These are phyloP conservation scores for Aphis craccivora DNA, from an alignment of 1,140 invertebrate genomes.

Conservation along the genomic window DNA sequence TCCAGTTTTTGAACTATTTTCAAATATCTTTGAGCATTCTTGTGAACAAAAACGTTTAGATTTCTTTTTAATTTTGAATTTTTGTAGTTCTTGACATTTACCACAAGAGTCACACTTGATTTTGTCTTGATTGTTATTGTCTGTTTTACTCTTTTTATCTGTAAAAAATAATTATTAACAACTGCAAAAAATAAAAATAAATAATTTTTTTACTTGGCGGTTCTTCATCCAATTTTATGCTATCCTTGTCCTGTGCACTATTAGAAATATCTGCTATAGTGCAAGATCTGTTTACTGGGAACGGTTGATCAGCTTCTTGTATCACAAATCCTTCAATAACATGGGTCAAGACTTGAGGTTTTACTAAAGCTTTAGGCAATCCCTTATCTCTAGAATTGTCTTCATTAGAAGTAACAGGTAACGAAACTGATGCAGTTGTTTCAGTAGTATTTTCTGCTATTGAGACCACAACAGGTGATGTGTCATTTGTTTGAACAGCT, in stretches of 20 bases:
- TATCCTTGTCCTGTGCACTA: conserved; percentile 62
- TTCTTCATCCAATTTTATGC: conserved; percentile 71
- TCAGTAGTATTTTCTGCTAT: conserved; percentile 10
- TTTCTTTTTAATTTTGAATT: conserved; percentile 56
- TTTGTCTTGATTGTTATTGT: conserved; percentile 31
- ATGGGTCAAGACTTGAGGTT: conserved; percentile 94
- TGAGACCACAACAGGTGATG: background rate
- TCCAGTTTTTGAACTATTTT: conserved; percentile 45
- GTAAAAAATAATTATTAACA: conserved; percentile 63
- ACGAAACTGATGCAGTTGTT: conserved; percentile 49
- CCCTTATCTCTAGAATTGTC: conserved; percentile 60
- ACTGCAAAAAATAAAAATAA: conserved; percentile 60
- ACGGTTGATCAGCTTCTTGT: conserved; percentile 82
- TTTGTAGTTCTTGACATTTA: conserved; percentile 46
- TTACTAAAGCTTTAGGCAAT: conserved; percentile 89
- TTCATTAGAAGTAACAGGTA: conserved; percentile 44
- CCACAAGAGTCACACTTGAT: conserved; percentile 51
- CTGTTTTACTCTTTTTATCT: conserved; percentile 55
- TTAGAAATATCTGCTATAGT: conserved; percentile 66
- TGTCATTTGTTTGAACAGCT: background rate
- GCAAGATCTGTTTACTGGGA: conserved; percentile 78
- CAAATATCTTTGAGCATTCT: conserved; percentile 55
- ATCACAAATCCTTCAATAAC: conserved; percentile 97
- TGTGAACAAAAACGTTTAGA: conserved; percentile 58
- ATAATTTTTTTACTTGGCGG: conserved; percentile 70